Percentiles rank a stretch among this genome's conserved stretches.
phyloP scores from a whole-genome alignment of 1,140 invertebrate genomes.

The Penaeus vannamei region DNA sequence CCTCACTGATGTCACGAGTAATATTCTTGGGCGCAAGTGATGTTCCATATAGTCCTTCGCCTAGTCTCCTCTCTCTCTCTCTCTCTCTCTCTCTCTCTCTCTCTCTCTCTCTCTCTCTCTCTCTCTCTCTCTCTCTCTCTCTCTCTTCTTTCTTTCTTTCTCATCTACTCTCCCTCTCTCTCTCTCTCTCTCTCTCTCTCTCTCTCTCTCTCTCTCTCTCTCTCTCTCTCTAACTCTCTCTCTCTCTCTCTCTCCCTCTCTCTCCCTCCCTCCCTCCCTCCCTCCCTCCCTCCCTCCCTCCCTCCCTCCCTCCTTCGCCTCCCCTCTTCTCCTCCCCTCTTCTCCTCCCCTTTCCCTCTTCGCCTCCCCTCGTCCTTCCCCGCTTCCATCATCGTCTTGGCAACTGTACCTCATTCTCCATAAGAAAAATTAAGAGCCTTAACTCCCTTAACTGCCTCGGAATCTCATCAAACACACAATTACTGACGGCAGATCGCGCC shows the following conservation, averaged over 20 bases:
- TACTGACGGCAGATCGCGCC: conserved; percentile 49
- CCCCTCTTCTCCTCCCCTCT: neutral
- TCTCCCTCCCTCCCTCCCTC: neutral
- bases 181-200: neutral
- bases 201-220: too few relatives aligned
- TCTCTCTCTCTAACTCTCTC: neutral
- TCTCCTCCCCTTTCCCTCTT: neutral
- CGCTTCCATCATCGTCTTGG: too few relatives aligned
- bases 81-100: neutral
- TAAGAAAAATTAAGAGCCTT: conserved; percentile 34
- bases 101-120: neutral
- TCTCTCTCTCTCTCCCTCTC: neutral
- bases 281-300: neutral
- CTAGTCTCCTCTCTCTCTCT: neutral
- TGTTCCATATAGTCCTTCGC: too few relatives aligned
- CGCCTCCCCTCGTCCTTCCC: neutral
- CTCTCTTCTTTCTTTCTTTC: neutral
- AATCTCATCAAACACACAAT: conserved; percentile 53
- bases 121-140: neutral
- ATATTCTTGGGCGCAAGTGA: too few relatives aligned
- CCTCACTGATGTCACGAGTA: too few relatives aligned
- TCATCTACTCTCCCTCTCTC: neutral
- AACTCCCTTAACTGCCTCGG: conserved; percentile 41
- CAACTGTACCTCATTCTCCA: conserved; percentile 3
- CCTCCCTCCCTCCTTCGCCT: too few relatives aligned